Base-by-base conservation (phyloP, 2,113 vertebrate genomes). In the Orthonyx spaldingii region DNA sequence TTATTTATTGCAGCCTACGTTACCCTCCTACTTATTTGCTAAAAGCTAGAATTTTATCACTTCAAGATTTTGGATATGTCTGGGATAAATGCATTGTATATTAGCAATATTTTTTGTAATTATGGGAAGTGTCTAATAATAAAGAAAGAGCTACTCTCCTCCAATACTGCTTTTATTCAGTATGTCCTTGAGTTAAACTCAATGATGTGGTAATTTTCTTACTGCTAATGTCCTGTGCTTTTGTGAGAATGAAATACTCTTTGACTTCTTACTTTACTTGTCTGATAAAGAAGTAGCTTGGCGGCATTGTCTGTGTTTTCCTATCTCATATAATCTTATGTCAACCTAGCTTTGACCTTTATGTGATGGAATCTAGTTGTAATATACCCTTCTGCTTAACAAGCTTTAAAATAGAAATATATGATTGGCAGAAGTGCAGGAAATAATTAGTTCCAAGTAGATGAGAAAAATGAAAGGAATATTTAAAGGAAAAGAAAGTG, bases 331-430 rank as follows among this genome's bases (percentile, higher is more conserved):
- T 76, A 79, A 83, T 55, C 66, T 80, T 74, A 57, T 55, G 63
- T 93, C 90, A 92, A 14, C 79, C 59, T 74, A 60, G 41, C 69
- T 96, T 79, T 94, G 93, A 96, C 94, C 93, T 96, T 90, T 96
- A 21, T 69, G 13, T 93, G 75, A 52, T 83, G 47, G 63, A 86
- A 82, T 66, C 66, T 56, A n/a, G 74, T 50, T 77, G 69, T 91
- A 95, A 89, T 91, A 89, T 16, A 78, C 35, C 27, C 72, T 59
- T 90, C 75, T 87, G 55, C 57, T 71, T 93, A 94, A 94, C 86
- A 78, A 32, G 83, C 72, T 95, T 89, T 94, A 89, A 92, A 96
- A 76, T 88, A 87, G 89, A 97, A 95, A 91, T 80, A 50, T 7
- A 22, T 93, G 86, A 96, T 81, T 92, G 93, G 71, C 92, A 96